phyloP scores from a whole-genome alignment of 2,888 invertebrate genomes.

The Encarsia formosa region DNA sequence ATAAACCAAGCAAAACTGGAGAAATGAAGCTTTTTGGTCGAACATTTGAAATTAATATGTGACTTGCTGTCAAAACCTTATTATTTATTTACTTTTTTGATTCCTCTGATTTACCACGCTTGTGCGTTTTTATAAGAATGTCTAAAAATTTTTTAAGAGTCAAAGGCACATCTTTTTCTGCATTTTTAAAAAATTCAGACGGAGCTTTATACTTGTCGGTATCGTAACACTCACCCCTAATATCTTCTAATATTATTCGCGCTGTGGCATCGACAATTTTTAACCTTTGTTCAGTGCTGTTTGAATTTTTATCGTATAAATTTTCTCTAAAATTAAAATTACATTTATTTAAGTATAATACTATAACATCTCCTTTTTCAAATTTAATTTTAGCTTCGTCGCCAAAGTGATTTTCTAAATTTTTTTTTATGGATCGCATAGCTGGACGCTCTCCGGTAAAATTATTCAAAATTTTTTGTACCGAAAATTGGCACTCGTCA shows the following conservation, averaged over 20 bases:
- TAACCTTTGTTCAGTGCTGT: neutral
- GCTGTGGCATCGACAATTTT: constrained; percentile 5
- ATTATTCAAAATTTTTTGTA: neutral
- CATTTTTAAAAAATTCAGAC: constrained; percentile 11
- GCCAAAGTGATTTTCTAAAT: neutral
- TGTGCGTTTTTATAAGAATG: constrained; percentile 14
- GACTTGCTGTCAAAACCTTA: constrained; percentile 9
- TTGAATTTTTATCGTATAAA: too few relatives aligned
- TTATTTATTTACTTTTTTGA: neutral
- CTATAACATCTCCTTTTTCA: neutral
- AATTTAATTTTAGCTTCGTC: neutral
- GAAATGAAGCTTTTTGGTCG: constrained; percentile 40
- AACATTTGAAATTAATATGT: constrained; percentile 31
- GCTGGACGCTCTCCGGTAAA: neutral
- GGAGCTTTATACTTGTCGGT: constrained; percentile 7
- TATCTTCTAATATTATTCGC: constrained; percentile 2
- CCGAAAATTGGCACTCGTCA: neutral
- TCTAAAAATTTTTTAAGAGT: constrained; percentile 12
- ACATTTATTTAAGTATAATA: neutral
- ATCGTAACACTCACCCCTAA: constrained; percentile 4
- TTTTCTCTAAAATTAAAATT: neutral
- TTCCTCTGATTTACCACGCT: neutral
- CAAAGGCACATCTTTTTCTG: constrained; percentile 3
- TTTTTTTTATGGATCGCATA: neutral
- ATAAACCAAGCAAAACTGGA: constrained; percentile 25